These are phyloP conservation scores for Rhinella marina DNA, from an alignment of 2,797 vertebrate species.

Conservation along the genomic window DNA sequence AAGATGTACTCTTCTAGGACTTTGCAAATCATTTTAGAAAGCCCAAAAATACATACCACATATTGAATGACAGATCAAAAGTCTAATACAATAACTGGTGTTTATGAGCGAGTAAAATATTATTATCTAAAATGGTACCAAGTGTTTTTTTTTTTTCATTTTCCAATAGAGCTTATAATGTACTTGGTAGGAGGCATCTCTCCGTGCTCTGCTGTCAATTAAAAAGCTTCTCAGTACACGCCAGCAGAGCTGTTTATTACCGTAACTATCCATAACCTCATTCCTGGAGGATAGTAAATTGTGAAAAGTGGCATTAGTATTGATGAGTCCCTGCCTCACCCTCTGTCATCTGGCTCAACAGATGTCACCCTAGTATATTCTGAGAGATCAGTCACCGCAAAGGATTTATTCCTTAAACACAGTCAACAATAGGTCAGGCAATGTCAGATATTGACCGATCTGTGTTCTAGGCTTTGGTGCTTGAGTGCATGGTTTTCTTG, in stretches of 20 bases:
- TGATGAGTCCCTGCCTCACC: constrained; percentile 56
- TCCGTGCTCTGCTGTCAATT: background rate
- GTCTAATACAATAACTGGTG: background rate
- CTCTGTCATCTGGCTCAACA: constrained; percentile 52
- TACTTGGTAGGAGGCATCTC: background rate
- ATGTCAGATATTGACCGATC: constrained; percentile 29
- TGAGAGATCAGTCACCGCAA: constrained; percentile 37
- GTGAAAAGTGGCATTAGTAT: constrained; percentile 35
- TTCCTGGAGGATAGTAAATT: constrained; percentile 59
- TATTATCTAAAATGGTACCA: background rate
- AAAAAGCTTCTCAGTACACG: constrained; percentile 6
- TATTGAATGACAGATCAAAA: constrained; percentile 14
- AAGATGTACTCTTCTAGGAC: background rate
- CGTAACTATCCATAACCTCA: constrained; percentile 42
- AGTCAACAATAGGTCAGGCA: constrained; percentile 38
- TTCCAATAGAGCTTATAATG: background rate
- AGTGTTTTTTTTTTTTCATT: background rate
- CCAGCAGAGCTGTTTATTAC: constrained; percentile 38
- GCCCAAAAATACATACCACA: background rate
- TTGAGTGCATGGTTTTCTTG: background rate
- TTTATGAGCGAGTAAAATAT: background rate
- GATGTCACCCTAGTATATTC: constrained; percentile 34
- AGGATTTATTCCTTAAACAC: constrained; percentile 35
- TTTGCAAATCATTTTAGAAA: constrained; percentile 10
- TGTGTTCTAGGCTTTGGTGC: constrained; percentile 35